Evolutionary conservation across 1,140 invertebrate species (phyloP).

Genomic region (Euschistus heros): DNA sequence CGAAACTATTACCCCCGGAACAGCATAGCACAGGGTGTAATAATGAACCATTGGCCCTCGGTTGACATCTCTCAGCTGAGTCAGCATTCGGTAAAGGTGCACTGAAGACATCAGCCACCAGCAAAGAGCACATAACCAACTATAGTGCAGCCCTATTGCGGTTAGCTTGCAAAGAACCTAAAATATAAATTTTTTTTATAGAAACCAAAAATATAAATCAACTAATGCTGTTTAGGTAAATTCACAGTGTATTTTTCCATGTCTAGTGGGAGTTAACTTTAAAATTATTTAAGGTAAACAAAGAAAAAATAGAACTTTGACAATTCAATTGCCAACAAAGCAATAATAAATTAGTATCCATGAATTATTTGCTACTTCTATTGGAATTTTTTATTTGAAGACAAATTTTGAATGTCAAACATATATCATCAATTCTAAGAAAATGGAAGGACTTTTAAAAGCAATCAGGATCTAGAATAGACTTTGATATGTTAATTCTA

Average conservation of each 20-base stretch:
- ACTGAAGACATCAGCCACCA: constrained; percentile 88
- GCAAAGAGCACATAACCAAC: constrained; percentile 76
- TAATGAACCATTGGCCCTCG: constrained; percentile 90
- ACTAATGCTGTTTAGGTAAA: neutral
- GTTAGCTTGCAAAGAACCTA: constrained; percentile 78
- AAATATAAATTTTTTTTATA: too few relatives aligned
- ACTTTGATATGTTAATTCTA: too few relatives aligned
- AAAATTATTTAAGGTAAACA: too few relatives aligned
- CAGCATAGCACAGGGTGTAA: constrained; percentile 88
- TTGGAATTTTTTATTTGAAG: too few relatives aligned
- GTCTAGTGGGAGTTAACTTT: neutral
- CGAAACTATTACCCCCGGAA: constrained; percentile 83
- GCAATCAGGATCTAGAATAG: too few relatives aligned
- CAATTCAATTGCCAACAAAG: too few relatives aligned
- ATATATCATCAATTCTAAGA: too few relatives aligned
- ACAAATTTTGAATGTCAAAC: too few relatives aligned
- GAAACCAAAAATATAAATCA: neutral
- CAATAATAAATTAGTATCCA: too few relatives aligned
- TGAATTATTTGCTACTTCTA: too few relatives aligned
- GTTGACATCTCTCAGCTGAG: constrained; percentile 92
- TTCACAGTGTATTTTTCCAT: neutral
- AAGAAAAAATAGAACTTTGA: too few relatives aligned
- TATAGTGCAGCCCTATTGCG: constrained; percentile 86
- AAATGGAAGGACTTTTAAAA: too few relatives aligned
- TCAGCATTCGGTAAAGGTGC: constrained; percentile 88